Conservation (phyloP, 2,113 vertebrate species). For the Catharus bicknelli region DNA sequence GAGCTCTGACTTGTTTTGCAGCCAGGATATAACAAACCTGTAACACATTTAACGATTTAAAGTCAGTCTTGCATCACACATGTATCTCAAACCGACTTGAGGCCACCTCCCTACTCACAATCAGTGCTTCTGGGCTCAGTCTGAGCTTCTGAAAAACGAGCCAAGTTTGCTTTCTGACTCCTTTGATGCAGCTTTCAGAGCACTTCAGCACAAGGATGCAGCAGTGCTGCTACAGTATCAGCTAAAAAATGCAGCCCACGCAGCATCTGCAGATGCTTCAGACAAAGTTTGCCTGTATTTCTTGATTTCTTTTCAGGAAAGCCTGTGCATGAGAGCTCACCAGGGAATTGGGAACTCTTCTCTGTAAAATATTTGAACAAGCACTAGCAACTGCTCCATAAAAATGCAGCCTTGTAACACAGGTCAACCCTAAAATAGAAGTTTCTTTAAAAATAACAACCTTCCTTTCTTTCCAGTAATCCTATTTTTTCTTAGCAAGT, state of each 20-base stretch:
- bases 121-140: neutral
- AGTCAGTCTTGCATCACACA: neutral
- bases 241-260: constrained; percentile 24
- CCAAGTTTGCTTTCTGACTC: neutral
- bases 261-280: constrained; percentile 47
- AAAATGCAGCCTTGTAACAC: neutral
- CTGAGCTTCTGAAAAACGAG: neutral
- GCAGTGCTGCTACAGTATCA: constrained; percentile 3
- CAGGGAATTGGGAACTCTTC: neutral
- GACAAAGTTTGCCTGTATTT: neutral
- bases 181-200: constrained; percentile 1
- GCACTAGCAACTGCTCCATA: neutral
- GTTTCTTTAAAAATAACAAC: neutral
- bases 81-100: neutral
- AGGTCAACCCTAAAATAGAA: neutral
- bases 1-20: neutral
- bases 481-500: neutral
- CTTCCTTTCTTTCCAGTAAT: neutral
- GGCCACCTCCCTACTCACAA: neutral
- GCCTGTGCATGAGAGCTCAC: neutral
- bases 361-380: neutral
- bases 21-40: neutral
- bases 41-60: neutral
- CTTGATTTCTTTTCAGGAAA: constrained; percentile 48
- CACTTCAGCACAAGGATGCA: neutral